Percentiles rank a stretch among this genome's conserved stretches.
Evolutionary conservation across 2,113 vertebrate species (phyloP).

Genomic region (Chaetura pelagica): DNA sequence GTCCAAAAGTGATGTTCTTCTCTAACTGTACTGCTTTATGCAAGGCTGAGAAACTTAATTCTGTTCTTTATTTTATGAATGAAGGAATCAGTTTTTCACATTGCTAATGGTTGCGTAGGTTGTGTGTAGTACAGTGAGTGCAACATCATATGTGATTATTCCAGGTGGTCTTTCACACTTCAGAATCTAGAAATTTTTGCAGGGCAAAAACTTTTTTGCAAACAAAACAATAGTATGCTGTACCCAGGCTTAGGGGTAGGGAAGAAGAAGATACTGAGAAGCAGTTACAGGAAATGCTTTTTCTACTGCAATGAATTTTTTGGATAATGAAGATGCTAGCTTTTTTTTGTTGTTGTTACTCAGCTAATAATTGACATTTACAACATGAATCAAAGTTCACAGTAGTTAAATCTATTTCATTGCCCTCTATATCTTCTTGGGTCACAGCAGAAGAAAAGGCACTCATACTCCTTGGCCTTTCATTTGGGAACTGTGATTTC

Average conservation of each 20-base stretch:
- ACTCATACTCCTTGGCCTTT: not conserved
- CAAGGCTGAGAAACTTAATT: not conserved
- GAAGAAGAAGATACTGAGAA: not conserved
- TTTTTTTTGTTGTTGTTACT: not conserved
- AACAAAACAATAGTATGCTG: not conserved
- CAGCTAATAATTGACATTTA: not conserved
- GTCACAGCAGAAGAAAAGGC: not conserved
- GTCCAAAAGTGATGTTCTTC: not conserved
- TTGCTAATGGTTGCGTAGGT: not conserved
- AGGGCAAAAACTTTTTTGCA: not conserved
- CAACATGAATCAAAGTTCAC: not conserved
- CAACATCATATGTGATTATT: not conserved
- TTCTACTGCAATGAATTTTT: not conserved
- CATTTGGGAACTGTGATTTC: not conserved
- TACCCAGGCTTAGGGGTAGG: not conserved
- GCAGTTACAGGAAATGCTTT: not conserved
- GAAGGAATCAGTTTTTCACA: not conserved
- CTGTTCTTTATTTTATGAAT: not conserved
- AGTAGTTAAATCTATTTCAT: not conserved
- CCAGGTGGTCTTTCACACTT: not conserved
- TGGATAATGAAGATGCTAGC: not conserved
- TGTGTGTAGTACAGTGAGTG: not conserved
- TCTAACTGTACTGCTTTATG: not conserved
- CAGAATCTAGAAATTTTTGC: not conserved
- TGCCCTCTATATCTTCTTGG: not conserved